phyloP scores from a whole-genome alignment of 2,113 vertebrate species.

The Dasyornis broadbenti region DNA sequence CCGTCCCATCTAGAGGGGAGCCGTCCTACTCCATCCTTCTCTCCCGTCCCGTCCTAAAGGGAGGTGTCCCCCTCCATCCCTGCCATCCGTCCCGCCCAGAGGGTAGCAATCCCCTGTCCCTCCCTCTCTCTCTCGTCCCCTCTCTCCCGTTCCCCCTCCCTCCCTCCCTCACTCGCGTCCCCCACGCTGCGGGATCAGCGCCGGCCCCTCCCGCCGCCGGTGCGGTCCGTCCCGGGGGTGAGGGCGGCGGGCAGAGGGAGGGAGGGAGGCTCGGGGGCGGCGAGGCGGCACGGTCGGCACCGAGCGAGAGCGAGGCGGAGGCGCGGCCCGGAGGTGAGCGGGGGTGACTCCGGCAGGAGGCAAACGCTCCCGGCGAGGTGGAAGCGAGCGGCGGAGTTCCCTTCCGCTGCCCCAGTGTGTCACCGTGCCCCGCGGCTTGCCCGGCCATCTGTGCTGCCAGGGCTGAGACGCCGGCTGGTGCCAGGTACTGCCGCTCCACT shows the following conservation, averaged over 20 bases:
- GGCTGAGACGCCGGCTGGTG: not conserved
- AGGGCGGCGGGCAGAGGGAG: too few species aligned
- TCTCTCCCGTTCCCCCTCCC: too few species aligned
- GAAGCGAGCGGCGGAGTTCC: not conserved
- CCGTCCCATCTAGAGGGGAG: rapidly evolving
- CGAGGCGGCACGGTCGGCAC: not conserved
- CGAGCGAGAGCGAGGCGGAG: too few species aligned
- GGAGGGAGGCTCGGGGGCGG: not conserved
- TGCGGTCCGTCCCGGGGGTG: not conserved
- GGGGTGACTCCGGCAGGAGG: not conserved
- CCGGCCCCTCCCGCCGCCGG: not conserved
- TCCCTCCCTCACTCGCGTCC: not conserved
- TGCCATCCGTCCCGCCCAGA: not conserved
- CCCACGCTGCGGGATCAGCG: not conserved
- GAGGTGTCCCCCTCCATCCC: not conserved
- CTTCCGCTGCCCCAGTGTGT: not conserved
- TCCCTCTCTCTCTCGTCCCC: not conserved
- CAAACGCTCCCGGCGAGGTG: rapidly evolving
- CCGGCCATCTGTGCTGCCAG: not conserved
- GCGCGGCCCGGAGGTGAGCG: not conserved
- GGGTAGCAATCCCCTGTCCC: not conserved
- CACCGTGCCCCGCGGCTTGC: not conserved
- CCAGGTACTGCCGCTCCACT: rapidly evolving
- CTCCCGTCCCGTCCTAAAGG: not conserved
- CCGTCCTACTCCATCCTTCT: not conserved